A percentile compares a stretch with the other conserved stretches of the same genome.
These are phyloP conservation scores for Diprion similis DNA, from an alignment of 1,140 invertebrate species.

Conservation along the genomic window DNA sequence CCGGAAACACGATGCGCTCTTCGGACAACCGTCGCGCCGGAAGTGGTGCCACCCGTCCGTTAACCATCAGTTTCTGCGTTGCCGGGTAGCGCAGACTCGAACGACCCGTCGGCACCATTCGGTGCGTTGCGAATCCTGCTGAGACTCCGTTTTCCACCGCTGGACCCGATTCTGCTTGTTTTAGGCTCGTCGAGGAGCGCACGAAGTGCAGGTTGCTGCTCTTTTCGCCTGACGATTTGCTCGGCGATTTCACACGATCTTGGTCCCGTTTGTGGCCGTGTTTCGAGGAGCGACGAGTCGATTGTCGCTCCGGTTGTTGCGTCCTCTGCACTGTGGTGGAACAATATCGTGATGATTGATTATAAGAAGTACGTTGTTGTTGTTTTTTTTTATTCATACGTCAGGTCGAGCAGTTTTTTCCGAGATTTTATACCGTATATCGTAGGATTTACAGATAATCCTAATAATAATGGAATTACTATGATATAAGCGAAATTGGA, in stretches of 20 bases:
- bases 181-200: slow-evolving; percentile 23
- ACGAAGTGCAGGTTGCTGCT: slow-evolving; percentile 39
- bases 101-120: slow-evolving; percentile 47
- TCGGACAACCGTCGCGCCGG: slow-evolving; percentile 48
- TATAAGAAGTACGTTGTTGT: too few species aligned
- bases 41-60: slow-evolving; percentile 54
- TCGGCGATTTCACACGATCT: slow-evolving; percentile 28
- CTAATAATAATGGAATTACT: too few species aligned
- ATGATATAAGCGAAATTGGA: too few species aligned
- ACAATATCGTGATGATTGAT: too few species aligned
- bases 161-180: slow-evolving; percentile 37
- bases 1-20: slow-evolving; percentile 29
- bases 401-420: too few species aligned
- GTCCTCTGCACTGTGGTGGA: neutral
- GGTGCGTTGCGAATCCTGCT: slow-evolving; percentile 46
- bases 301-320: slow-evolving; percentile 41
- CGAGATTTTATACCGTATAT: too few species aligned
- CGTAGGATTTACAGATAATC: too few species aligned
- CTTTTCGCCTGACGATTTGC: slow-evolving; percentile 39
- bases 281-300: slow-evolving; percentile 41
- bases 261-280: slow-evolving; percentile 38
- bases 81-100: slow-evolving; percentile 58
- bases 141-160: slow-evolving; percentile 44
- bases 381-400: too few species aligned
- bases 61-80: slow-evolving; percentile 59